Conservation (phyloP, 2,888 invertebrate species). For the Ferdinandea cuprea region DNA sequence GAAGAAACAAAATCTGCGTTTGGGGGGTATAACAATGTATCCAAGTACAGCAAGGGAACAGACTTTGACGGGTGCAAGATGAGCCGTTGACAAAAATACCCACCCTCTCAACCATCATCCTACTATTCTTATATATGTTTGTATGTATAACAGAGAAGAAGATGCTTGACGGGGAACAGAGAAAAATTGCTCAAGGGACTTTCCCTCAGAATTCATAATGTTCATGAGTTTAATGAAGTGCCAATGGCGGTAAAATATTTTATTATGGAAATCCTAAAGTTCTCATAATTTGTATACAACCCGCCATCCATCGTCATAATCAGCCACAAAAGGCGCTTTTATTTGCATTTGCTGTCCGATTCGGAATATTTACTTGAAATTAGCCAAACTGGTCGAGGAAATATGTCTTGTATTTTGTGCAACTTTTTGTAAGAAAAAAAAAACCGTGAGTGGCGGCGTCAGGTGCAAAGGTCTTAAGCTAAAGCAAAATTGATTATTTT, state of each 20-base stretch:
- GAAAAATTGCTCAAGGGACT: slow-evolving; percentile 63
- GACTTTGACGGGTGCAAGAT: slow-evolving; percentile 52
- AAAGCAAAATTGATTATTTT: too few species aligned
- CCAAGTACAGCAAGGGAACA: slow-evolving; percentile 53
- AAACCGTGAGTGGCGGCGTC: too few species aligned
- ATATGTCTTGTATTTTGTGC: too few species aligned
- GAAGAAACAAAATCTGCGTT: slow-evolving; percentile 21
- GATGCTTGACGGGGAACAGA: slow-evolving; percentile 18
- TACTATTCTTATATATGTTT: too few species aligned
- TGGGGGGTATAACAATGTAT: slow-evolving; percentile 53
- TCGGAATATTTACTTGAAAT: slow-evolving; percentile 2
- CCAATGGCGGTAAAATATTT: slow-evolving; percentile 80
- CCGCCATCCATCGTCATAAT: slow-evolving; percentile 65
- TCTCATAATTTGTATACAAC: slow-evolving; percentile 76
- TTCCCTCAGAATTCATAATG: slow-evolving; percentile 79
- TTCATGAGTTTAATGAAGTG: slow-evolving; percentile 83
- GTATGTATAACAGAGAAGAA: too few species aligned
- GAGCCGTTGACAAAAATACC: slow-evolving; percentile 61
- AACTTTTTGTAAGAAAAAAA: too few species aligned
- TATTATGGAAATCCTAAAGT: slow-evolving; percentile 77
- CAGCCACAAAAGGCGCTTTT: slow-evolving; percentile 29
- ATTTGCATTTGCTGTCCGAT: slow-evolving; percentile 50
- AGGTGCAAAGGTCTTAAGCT: too few species aligned
- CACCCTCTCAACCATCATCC: background rate
- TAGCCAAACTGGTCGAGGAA: background rate